Conservation (phyloP, 2,888 invertebrate species). For the Choristoneura rosaceana region DNA sequence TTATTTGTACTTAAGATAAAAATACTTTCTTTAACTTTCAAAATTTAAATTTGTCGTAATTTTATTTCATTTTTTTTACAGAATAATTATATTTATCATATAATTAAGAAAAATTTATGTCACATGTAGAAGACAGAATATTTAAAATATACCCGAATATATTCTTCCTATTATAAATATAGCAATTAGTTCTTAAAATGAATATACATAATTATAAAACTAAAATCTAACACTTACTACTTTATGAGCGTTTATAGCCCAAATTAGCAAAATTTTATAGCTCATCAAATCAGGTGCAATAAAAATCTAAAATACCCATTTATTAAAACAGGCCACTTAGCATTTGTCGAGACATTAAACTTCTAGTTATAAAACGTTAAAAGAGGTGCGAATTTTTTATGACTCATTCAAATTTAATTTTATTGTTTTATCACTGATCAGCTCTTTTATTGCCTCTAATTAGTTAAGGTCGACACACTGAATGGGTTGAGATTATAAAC, state of each 20-base stretch:
- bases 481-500: conserved; percentile 71
- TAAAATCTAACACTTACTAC: not conserved
- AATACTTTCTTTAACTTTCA: too few species aligned
- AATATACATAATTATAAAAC: not conserved
- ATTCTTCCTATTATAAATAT: too few species aligned
- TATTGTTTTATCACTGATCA: conserved; percentile 40
- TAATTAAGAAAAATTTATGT: too few species aligned
- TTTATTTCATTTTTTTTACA: too few species aligned
- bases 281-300: not conserved
- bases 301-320: conserved; percentile 5
- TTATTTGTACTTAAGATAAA: too few species aligned
- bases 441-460: conserved; percentile 35
- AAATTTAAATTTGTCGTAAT: too few species aligned
- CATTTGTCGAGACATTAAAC: conserved; percentile 11
- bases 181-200: too few species aligned
- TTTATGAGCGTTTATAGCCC: not conserved
- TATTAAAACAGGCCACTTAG: conserved; percentile 1
- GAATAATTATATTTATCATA: too few species aligned
- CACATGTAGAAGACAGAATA: too few species aligned
- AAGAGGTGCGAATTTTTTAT: conserved; percentile 29
- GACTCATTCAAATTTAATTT: conserved; percentile 38
- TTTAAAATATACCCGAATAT: too few species aligned
- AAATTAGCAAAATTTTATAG: conserved; percentile 1
- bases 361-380: conserved; percentile 11
- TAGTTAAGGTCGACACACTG: conserved; percentile 56